Conservation (phyloP, 1,140 invertebrate genomes). For the Drosophila yakuba region DNA sequence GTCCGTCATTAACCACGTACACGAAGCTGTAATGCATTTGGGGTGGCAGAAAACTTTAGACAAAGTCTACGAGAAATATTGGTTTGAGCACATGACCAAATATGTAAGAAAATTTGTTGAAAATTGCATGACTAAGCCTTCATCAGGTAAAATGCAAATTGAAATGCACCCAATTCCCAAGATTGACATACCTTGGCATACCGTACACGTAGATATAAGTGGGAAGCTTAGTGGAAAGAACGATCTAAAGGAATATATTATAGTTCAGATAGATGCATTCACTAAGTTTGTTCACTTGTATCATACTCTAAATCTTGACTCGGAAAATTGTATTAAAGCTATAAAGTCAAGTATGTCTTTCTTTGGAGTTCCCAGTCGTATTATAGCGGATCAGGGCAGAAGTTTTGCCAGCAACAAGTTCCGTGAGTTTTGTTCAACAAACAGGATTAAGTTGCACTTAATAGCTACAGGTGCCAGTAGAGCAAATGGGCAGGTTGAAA, state of each 20-base stretch:
- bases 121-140: constrained; percentile 1
- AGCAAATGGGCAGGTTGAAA: neutral
- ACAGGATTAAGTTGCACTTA: neutral
- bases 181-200: neutral
- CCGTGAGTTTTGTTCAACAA: neutral
- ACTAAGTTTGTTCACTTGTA: neutral
- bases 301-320: neutral
- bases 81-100: constrained; percentile 2
- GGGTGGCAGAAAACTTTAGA: constrained; percentile 21
- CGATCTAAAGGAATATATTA: neutral
- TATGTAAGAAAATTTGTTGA: constrained; percentile 3
- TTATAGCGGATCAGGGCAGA: neutral
- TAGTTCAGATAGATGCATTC: neutral
- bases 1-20: constrained; percentile 30
- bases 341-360: neutral
- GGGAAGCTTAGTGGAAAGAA: neutral
- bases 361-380: neutral
- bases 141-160: neutral
- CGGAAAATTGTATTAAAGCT: neutral
- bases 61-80: constrained; percentile 21
- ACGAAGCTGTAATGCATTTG: constrained; percentile 24
- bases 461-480: neutral
- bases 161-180: neutral
- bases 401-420: neutral
- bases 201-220: neutral